These are phyloP conservation scores for Pharmacophagus antenor DNA, from an alignment of 2,888 invertebrate genomes.

Conservation along the genomic window DNA sequence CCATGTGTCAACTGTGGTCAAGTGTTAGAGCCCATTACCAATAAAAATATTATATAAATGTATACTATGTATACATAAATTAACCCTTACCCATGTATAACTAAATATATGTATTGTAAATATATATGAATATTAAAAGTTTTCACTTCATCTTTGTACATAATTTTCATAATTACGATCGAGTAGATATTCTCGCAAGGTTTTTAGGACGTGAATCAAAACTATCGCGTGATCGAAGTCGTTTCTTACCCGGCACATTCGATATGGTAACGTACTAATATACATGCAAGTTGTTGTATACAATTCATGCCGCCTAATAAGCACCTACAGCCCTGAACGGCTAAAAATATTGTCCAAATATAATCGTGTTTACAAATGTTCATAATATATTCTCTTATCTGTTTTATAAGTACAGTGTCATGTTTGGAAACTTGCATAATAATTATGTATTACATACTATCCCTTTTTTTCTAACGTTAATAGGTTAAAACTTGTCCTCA, in stretches of 20 bases:
- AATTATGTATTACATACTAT: neutral
- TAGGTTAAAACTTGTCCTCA: no score
- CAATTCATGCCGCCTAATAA: conserved; percentile 39
- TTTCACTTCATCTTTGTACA: neutral
- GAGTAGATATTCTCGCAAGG: conserved; percentile 32
- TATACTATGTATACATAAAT: no score
- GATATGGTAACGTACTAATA: conserved; percentile 47
- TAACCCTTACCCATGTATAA: no score
- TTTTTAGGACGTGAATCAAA: conserved; percentile 50
- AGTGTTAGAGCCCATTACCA: no score
- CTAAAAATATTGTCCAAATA: conserved; percentile 23
- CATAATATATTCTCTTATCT: neutral
- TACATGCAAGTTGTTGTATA: conserved; percentile 42
- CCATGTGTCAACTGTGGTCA: no score
- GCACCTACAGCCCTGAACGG: conserved; percentile 26
- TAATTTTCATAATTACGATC: conserved; percentile 18
- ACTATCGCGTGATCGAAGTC: conserved; percentile 65
- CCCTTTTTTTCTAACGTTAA: no score
- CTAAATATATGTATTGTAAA: no score
- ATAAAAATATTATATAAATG: no score
- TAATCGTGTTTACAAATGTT: conserved; percentile 11
- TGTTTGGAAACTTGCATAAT: neutral
- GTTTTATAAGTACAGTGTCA: neutral
- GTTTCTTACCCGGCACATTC: conserved; percentile 52
- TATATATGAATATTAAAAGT: neutral